Conservation (phyloP, 2,888 invertebrate species). For the Plebejus anna region DNA sequence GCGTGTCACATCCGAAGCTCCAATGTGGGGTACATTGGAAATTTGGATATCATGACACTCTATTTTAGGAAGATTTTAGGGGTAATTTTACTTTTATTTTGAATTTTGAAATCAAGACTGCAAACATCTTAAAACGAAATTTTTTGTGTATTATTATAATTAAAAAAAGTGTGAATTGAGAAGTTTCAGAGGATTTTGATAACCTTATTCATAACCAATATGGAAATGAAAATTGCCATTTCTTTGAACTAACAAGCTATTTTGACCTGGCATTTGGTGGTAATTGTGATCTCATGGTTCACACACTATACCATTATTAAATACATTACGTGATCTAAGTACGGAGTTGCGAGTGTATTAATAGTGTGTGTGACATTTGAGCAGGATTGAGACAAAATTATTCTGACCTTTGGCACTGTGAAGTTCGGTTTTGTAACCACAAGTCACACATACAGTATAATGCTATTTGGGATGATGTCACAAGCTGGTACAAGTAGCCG, state of each 20-base stretch:
- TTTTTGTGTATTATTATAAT: too few relatives aligned
- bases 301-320: neutral
- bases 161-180: too few relatives aligned
- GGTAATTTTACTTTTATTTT: too few relatives aligned
- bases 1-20: too few relatives aligned
- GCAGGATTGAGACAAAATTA: conserved; percentile 3
- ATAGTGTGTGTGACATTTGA: conserved; percentile 23
- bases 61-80: too few relatives aligned
- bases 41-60: too few relatives aligned
- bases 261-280: neutral
- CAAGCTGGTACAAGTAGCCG: neutral
- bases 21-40: too few relatives aligned
- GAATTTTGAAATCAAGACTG: too few relatives aligned
- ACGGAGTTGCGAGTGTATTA: conserved; percentile 14
- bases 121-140: too few relatives aligned
- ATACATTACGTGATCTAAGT: neutral
- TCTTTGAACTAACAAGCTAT: neutral
- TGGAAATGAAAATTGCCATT: neutral
- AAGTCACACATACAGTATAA: neutral
- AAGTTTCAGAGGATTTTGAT: neutral
- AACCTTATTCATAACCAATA: neutral
- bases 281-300: neutral
- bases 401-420: conserved; percentile 8
- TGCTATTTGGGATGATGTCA: neutral
- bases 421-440: conserved; percentile 1